These are phyloP conservation scores for Lysandra coridon DNA, from an alignment of 2,888 invertebrate genomes.

Conservation along the genomic window DNA sequence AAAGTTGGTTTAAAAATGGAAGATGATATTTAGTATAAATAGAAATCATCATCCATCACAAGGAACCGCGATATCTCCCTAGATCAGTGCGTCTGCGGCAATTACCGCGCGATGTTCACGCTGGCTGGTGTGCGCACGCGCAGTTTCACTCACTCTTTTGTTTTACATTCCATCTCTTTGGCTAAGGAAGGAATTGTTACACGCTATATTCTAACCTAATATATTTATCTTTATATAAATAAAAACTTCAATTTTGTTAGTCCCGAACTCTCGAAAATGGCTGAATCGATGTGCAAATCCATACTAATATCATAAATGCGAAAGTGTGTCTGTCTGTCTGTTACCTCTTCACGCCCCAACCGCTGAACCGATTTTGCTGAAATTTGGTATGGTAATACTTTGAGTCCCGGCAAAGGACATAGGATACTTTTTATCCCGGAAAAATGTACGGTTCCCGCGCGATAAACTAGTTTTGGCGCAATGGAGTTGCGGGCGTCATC, in stretches of 20 bases:
- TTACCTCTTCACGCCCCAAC: too few species aligned
- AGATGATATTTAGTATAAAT: neutral
- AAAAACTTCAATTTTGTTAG: neutral
- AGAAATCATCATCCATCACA: slow-evolving; percentile 6
- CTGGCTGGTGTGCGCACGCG: slow-evolving; percentile 20
- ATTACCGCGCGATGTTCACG: slow-evolving; percentile 23
- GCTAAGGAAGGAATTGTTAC: slow-evolving; percentile 24
- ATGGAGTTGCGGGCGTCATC: too few species aligned
- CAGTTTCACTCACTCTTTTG: slow-evolving; percentile 17
- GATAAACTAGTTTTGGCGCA: too few species aligned
- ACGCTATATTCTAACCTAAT: neutral
- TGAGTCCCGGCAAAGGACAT: too few species aligned
- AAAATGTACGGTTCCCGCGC: too few species aligned
- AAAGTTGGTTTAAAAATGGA: neutral
- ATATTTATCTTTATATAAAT: neutral
- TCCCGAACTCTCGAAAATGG: too few species aligned
- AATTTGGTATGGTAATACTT: too few species aligned
- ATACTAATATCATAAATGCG: too few species aligned
- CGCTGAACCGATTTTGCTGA: too few species aligned
- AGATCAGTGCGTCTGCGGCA: slow-evolving; percentile 16
- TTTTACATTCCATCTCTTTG: slow-evolving; percentile 24
- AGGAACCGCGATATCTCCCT: neutral
- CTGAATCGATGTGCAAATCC: too few species aligned
- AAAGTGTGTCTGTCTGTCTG: too few species aligned
- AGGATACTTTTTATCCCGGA: too few species aligned